Conservation (phyloP, 2,113 vertebrate species). For the Apteryx owenii region DNA sequence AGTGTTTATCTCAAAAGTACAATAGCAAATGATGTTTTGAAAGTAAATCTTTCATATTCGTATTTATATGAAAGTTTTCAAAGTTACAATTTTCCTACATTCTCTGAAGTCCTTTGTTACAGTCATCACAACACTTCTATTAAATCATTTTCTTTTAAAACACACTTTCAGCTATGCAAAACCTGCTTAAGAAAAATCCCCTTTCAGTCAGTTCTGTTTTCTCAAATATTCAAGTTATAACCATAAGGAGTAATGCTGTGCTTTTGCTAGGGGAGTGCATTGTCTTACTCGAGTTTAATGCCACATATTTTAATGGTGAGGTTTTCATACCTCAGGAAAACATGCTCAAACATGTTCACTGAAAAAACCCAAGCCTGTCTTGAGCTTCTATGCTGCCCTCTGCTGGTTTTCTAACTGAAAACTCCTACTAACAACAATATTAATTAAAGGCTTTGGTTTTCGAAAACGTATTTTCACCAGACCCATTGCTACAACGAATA, state of each 20-base stretch:
- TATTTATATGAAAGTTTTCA: neutral
- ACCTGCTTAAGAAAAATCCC: neutral
- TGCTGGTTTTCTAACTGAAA: constrained; percentile 51
- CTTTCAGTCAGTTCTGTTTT: neutral
- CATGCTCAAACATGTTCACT: constrained; percentile 80
- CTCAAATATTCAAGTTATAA: neutral
- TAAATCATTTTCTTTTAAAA: neutral
- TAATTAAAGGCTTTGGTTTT: neutral
- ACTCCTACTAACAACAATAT: fast-evolving
- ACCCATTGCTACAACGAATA: neutral
- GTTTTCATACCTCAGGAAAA: constrained; percentile 55
- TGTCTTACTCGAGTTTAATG: neutral
- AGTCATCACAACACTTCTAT: neutral
- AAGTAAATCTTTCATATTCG: neutral
- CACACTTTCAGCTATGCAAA: neutral
- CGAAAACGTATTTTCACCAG: neutral
- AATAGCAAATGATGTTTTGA: neutral
- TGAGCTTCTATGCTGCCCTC: constrained; percentile 71
- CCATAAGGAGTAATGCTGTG: neutral
- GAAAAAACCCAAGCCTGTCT: neutral
- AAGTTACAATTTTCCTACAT: neutral
- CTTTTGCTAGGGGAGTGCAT: neutral
- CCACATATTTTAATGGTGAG: constrained; percentile 43
- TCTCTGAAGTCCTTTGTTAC: neutral
- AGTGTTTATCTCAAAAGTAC: neutral